Evolutionary conservation across 1,140 invertebrate genomes (phyloP), one percentile per base, ranked within the genome.

Genomic region (Acromyrmex echinatior): DNA sequence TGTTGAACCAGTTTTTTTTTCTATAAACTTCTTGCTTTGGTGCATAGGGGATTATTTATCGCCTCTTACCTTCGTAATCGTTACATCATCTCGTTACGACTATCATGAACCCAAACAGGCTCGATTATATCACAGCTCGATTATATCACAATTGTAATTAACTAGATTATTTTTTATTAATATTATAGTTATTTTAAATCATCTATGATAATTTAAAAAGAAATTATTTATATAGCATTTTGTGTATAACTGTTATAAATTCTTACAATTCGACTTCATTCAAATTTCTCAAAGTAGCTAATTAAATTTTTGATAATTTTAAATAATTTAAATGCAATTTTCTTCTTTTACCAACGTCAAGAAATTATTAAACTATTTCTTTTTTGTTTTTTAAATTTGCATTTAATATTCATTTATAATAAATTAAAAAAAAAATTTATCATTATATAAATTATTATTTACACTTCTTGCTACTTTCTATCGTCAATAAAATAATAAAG

Each of bases 21-120:
- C 31, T 12, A 21, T 39, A 53, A 82, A 39, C 56, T 25, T 14
- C n/a, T 31, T 39, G 6, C 12, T n/a, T 39, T 31, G 18, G 14
- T 10, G 28, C 25, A 21, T 16, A 18, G 4, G 49, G 14, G 14
- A 82, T 62, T 73, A 82, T 82, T 74, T 73, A n/a, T 21, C 12
- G 3, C 12, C 6, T 74, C 45, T 74, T 31, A 60, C 25, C 9
- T 16, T 12, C 16, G 10, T 71, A 45, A 58, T 70, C 16, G 10
- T 73, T 39, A 58, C 21, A 45, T 73, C 25, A 73, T n/a, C 39
- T 81, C 6, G 12, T 18, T 60, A 35, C 6, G n/a, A 76, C 7
- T n/a, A 76, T 76, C 31, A 68, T 31, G n/a, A 58, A 35, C 12
- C 39, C 7, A 28, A 45, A 45, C 16, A 28, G 31, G 10, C 51